Evolutionary conservation across 2,797 vertebrate species (phyloP).

Genomic region (Eulemur coronatus): DNA sequence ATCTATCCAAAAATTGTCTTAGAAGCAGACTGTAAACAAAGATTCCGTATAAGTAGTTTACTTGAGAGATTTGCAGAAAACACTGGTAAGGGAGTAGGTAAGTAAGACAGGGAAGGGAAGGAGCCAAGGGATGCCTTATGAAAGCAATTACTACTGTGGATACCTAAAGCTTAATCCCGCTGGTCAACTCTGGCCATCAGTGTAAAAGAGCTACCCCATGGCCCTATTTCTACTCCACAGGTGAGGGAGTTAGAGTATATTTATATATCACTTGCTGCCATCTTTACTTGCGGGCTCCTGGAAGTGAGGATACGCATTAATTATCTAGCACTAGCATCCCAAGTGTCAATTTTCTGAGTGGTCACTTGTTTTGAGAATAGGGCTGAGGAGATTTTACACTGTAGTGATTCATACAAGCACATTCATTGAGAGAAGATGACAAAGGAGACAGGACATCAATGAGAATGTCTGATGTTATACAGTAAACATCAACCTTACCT

Average conservation of each 20-base stretch:
- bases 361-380: not conserved
- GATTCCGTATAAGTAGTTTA: not conserved
- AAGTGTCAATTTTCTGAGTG: not conserved
- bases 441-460: not conserved
- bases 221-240: no score
- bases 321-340: not conserved
- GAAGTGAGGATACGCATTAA: not conserved
- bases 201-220: not conserved
- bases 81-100: not conserved
- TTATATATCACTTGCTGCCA: not conserved
- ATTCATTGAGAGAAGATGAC: not conserved
- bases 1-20: not conserved
- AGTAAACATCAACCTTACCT: not conserved
- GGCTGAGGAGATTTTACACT: not conserved
- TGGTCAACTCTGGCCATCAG: not conserved
- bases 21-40: not conserved
- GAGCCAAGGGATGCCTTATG: not conserved
- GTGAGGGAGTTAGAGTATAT: not conserved
- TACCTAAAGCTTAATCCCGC: not conserved
- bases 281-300: not conserved
- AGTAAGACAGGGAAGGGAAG: not conserved
- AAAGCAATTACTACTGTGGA: not conserved
- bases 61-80: not conserved
- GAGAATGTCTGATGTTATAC: constrained; percentile 15
- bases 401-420: not conserved